phyloP scores from a whole-genome alignment of 2,797 vertebrate species.

The Cynopterus sphinx region DNA sequence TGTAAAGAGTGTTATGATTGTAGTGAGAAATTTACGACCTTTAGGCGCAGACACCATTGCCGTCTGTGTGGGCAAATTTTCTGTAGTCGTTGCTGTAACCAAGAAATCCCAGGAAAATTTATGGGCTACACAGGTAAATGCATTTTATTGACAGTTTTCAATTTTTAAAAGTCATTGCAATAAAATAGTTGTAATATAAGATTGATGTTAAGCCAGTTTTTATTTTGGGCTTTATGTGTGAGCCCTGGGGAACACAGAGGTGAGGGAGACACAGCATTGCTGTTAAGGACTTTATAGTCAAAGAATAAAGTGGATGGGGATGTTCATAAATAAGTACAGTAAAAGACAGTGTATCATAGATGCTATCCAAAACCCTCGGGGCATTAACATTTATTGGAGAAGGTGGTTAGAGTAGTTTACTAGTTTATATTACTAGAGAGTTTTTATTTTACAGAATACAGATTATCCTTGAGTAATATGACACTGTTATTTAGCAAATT shows the following conservation, averaged over 20 bases:
- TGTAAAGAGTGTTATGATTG: conserved; percentile 99
- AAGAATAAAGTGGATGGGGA: neutral
- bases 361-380: neutral
- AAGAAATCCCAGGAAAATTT: conserved; percentile 99
- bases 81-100: conserved; percentile 99
- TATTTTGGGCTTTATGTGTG: neutral
- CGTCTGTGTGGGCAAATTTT: conserved; percentile 98
- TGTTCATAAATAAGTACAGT: neutral
- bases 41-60: conserved; percentile 97
- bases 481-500: neutral
- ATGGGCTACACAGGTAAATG: conserved; percentile 97
- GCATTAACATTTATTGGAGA: neutral
- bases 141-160: conserved; percentile 4
- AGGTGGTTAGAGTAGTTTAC: neutral
- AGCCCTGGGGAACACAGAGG: neutral
- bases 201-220: neutral
- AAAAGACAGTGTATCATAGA: neutral
- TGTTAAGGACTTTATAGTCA: conserved; percentile 6
- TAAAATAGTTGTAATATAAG: conserved; percentile 11
- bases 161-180: neutral
- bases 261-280: neutral
- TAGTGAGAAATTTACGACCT: conserved; percentile 98
- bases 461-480: neutral
- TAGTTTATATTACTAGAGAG: neutral
- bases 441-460: conserved; percentile 32